Conservation (phyloP, 2,113 vertebrate genomes). For the Poecile atricapillus region DNA sequence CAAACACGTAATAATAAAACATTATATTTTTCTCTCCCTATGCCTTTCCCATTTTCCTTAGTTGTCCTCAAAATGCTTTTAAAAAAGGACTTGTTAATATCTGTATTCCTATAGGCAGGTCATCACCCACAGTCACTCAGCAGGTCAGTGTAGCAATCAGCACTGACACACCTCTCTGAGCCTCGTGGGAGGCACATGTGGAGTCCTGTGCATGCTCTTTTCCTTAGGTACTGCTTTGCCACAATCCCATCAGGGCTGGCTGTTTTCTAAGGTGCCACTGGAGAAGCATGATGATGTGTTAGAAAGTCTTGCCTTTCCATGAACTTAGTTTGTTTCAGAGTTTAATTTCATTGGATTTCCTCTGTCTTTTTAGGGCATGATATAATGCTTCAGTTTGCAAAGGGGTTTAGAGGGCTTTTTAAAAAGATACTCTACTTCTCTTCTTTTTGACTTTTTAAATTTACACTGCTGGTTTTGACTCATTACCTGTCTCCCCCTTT, state of each 20-base stretch:
- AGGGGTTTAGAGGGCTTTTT: background rate
- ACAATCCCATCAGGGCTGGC: background rate
- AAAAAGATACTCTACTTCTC: background rate
- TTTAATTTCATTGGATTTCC: background rate
- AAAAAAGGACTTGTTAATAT: background rate
- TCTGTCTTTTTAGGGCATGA: background rate
- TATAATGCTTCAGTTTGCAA: background rate
- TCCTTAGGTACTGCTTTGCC: background rate
- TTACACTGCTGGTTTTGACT: background rate
- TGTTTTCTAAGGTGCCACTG: background rate
- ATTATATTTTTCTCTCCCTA: background rate
- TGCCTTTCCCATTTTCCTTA: background rate
- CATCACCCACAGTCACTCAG: background rate
- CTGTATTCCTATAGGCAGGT: background rate
- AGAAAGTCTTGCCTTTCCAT: background rate
- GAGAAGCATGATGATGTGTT: background rate
- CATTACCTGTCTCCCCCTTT: background rate
- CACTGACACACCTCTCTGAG: background rate
- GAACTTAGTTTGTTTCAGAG: background rate
- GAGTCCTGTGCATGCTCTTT: rapidly evolving
- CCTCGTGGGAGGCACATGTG: rapidly evolving
- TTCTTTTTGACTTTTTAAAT: background rate
- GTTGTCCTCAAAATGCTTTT: background rate
- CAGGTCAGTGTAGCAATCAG: rapidly evolving
- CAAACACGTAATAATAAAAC: rapidly evolving